Evolutionary conservation across 2,797 vertebrate genomes (phyloP), one percentile per base, ranked within the genome.

Genomic region (Chrosomus eos): DNA sequence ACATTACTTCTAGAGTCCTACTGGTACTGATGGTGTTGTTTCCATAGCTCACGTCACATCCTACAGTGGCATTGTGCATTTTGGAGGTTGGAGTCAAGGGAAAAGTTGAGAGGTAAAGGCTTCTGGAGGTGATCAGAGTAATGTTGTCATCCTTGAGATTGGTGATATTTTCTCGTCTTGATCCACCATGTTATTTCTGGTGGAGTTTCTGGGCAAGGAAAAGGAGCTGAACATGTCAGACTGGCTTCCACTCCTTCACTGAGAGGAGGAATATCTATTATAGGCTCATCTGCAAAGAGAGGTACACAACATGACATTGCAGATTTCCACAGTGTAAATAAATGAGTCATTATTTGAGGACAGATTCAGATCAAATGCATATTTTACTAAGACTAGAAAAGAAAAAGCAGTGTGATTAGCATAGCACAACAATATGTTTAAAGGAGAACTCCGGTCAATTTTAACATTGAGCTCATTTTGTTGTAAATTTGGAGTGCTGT

Each of bases 221-320:
- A 90, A 45, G 91, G 91, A 85, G 91, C 90, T 5, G 87, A 89
- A 90, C 92, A 93, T 85, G 72, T 92, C 87, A 93, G 73, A 13
- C 82, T 88, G 88, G 82, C 18, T 84, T 33, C 36, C 21, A 87
- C 80, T 80, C 89, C 88, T 26, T 73, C 91, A 1, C 21, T 85
- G 88, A 93, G 67, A 5, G 28, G 8, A 83, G 89, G 89, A 87
- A 87, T 4, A 0, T 2, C 0, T 0, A 86, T 72, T 16, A 0
- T 3, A 73, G 81, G 81, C 21, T 67, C 0, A 4, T 79, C 85
- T 86, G 26, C 7, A 48, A 43, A 40, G 0, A 74, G 31, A 83
- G 3, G 14, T 16, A 19, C 5, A 40, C 31, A 9, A 60, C 9
- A 43, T 19, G 36, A 21, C 40, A 48, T 9, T 2, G 1, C 11